Percentiles rank a stretch among this genome's conserved stretches.
Conservation (phyloP, 1,140 invertebrate genomes). For the Whitmania pigra region DNA sequence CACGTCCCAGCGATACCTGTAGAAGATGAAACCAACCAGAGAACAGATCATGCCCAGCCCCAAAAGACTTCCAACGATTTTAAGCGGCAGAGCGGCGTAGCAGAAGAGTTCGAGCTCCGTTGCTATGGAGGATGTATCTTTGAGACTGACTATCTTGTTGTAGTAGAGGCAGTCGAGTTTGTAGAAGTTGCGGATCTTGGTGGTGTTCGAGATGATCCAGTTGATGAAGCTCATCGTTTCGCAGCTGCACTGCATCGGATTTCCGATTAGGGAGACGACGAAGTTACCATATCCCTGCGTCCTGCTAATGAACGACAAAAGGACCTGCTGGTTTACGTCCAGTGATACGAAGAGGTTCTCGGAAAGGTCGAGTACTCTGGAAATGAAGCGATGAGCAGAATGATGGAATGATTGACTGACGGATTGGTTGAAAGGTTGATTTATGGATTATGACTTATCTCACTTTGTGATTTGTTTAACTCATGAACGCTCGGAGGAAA, state of each 20-base stretch:
- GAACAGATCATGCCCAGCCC: conserved; percentile 5
- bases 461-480: no score
- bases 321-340: background rate
- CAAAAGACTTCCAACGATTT: background rate
- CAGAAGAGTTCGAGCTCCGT: background rate
- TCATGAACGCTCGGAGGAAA: no score
- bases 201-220: background rate
- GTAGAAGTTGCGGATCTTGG: background rate
- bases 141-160: background rate
- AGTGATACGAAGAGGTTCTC: background rate
- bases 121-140: background rate
- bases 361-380: background rate
- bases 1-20: conserved; percentile 9
- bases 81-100: background rate
- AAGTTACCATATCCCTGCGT: background rate
- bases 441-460: no score
- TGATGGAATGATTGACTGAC: no score
- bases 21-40: background rate
- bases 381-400: no score
- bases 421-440: no score
- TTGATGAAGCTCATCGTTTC: conserved; percentile 9
- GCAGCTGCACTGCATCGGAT: conserved; percentile 2
- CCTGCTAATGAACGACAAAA: background rate
- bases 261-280: background rate
- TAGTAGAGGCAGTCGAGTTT: background rate